Percentiles rank a stretch among this genome's conserved stretches.
These are phyloP conservation scores for Drosophila borborema DNA, from an alignment of 2,888 invertebrate genomes.

Conservation along the genomic window DNA sequence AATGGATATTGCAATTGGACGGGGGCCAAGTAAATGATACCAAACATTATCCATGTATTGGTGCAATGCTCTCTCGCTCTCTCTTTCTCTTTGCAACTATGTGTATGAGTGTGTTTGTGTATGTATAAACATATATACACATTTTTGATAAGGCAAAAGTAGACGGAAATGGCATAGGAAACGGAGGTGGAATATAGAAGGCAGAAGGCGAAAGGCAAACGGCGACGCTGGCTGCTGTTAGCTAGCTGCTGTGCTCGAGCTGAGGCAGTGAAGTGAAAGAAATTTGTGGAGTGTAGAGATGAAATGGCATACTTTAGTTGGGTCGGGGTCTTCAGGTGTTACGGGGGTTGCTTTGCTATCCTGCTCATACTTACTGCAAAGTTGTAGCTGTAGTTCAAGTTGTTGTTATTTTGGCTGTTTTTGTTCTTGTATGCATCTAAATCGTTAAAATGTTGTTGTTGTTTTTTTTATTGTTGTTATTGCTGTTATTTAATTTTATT, in stretches of 20 bases:
- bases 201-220: slow-evolving; percentile 6
- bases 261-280: slow-evolving; percentile 70
- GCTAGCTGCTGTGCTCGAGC: slow-evolving; percentile 60
- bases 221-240: slow-evolving; percentile 10
- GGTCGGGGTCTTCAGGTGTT: slow-evolving; percentile 52
- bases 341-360: slow-evolving; percentile 39
- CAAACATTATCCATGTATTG: slow-evolving; percentile 66
- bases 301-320: slow-evolving; percentile 40
- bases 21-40: slow-evolving; percentile 70
- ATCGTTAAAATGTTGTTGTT: slow-evolving; percentile 34
- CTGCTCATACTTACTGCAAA: slow-evolving; percentile 78
- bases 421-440: slow-evolving; percentile 30
- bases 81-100: slow-evolving; percentile 36
- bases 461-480: slow-evolving; percentile 42
- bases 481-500: slow-evolving; percentile 52
- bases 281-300: slow-evolving; percentile 59
- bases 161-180: slow-evolving; percentile 76
- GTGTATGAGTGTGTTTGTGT: slow-evolving; percentile 15
- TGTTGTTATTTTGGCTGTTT: slow-evolving; percentile 40
- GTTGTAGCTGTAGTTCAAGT: slow-evolving; percentile 27
- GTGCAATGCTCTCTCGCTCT: slow-evolving; percentile 50
- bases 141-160: slow-evolving; percentile 73
- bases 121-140: slow-evolving; percentile 41
- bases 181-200: slow-evolving; percentile 36
- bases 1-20: slow-evolving; percentile 58